Conservation (phyloP, 2,888 invertebrate genomes). For the Sturmia bella region DNA sequence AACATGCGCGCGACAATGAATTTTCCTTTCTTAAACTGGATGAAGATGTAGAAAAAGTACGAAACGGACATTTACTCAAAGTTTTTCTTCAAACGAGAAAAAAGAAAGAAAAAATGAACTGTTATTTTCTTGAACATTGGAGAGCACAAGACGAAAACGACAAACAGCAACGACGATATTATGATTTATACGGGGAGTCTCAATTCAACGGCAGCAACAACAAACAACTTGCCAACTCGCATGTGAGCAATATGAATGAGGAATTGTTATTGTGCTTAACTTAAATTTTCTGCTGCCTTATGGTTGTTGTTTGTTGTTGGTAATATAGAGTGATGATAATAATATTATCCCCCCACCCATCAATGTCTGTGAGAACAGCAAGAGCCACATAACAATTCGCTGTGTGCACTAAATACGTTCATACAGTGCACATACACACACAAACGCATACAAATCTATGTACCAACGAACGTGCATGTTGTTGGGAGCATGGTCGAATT, state of each 20-base stretch:
- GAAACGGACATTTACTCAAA: constrained; percentile 66
- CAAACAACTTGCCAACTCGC: constrained; percentile 35
- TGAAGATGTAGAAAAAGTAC: constrained; percentile 54
- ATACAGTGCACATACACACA: too few relatives aligned
- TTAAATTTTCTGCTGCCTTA: constrained; percentile 38
- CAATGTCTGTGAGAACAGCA: constrained; percentile 58
- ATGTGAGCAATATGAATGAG: constrained; percentile 45
- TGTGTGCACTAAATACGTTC: constrained; percentile 2
- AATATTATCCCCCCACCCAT: constrained; percentile 67
- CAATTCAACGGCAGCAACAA: constrained; percentile 46
- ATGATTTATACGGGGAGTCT: constrained; percentile 62
- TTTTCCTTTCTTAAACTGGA: constrained; percentile 64
- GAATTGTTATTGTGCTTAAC: constrained; percentile 53
- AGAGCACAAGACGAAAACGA: constrained; percentile 42
- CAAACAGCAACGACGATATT: constrained; percentile 57
- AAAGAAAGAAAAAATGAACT: constrained; percentile 8
- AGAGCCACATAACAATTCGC: constrained; percentile 31
- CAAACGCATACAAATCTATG: not conserved
- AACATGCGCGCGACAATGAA: constrained; percentile 71
- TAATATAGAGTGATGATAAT: constrained; percentile 59
- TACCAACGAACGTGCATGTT: constrained; percentile 1
- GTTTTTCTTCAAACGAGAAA: constrained; percentile 16
- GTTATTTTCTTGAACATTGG: constrained; percentile 44
- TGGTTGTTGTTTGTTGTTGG: constrained; percentile 42
- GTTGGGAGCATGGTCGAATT: constrained; percentile 53